A percentile compares a stretch with the other conserved stretches of the same genome.
Evolutionary conservation across 1,140 invertebrate species (phyloP).

Genomic region (Drosophila arawakana): DNA sequence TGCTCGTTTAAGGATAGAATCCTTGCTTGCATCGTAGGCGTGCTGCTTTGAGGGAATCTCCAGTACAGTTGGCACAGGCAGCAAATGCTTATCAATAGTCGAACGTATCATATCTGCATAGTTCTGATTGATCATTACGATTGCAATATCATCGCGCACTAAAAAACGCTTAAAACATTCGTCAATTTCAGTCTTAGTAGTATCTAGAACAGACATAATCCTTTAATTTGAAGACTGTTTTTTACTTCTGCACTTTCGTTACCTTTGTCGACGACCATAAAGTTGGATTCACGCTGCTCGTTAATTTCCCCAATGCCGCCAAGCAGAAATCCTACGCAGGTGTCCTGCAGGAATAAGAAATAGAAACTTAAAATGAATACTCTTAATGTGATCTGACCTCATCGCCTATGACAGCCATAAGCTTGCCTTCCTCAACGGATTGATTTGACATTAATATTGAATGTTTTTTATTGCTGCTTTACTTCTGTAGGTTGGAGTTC

Average conservation of each 20-base stretch:
- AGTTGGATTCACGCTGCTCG: constrained; percentile 98
- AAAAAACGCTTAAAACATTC: constrained; percentile 98
- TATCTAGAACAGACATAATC: constrained; percentile 89
- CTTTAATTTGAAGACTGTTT: constrained; percentile 3
- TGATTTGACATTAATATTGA: constrained; percentile 40
- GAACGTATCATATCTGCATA: constrained; percentile 98
- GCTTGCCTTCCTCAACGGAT: constrained; percentile 21
- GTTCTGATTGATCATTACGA: constrained; percentile 99
- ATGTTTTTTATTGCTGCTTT: neutral
- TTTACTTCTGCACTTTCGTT: constrained; percentile 81
- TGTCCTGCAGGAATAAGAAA: constrained; percentile 90
- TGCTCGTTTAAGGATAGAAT: constrained; percentile 97
- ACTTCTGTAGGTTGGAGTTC: neutral
- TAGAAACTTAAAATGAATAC: neutral
- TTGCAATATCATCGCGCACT: constrained; percentile 98
- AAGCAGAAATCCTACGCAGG: constrained; percentile 98
- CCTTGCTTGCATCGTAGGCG: constrained; percentile 99
- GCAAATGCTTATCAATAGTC: constrained; percentile 95
- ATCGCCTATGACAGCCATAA: constrained; percentile 67
- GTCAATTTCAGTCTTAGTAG: constrained; percentile 97
- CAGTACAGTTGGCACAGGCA: constrained; percentile 96
- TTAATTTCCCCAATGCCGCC: constrained; percentile 99
- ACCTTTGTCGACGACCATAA: constrained; percentile 99
- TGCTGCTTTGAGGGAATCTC: constrained; percentile 99
- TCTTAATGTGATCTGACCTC: constrained; percentile 37